Evolutionary conservation across 2,888 invertebrate species (phyloP).

Genomic region (Taphrorychus bicolor): DNA sequence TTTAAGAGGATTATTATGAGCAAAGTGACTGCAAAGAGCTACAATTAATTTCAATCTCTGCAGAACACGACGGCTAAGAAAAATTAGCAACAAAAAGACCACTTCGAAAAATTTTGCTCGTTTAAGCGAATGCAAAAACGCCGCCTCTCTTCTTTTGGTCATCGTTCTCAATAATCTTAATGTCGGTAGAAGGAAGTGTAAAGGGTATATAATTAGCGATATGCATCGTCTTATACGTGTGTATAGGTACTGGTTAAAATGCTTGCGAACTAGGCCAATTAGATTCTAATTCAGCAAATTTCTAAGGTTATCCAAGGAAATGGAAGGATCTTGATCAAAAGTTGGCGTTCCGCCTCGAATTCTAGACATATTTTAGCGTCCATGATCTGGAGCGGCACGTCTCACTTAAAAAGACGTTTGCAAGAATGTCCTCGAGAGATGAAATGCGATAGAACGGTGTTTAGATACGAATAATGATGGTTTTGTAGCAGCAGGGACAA

Average conservation of each 20-base stretch:
- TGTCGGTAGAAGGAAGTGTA: neutral
- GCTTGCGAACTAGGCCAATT: neutral
- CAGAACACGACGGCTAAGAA: neutral
- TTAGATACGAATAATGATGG: neutral
- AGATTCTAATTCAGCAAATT: neutral
- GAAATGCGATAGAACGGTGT: neutral
- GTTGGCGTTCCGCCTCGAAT: conserved; percentile 2
- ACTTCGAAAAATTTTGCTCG: too few relatives aligned
- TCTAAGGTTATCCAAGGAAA: neutral
- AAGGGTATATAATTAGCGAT: neutral
- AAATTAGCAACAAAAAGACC: neutral
- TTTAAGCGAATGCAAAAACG: too few relatives aligned
- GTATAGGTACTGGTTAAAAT: neutral
- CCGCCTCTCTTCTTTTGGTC: neutral
- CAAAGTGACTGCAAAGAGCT: conserved; percentile 2
- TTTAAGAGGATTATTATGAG: conserved; percentile 8
- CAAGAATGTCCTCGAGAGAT: conserved; percentile 10
- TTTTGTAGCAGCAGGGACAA: too few relatives aligned
- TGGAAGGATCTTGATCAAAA: neutral
- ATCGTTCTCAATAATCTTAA: neutral
- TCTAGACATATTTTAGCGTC: conserved; percentile 25
- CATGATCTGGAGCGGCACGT: conserved; percentile 23
- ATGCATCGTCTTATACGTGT: neutral
- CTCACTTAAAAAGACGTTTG: conserved; percentile 16
- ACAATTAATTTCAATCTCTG: neutral